phyloP scores from a whole-genome alignment of 2,888 invertebrate species.

The Keiferia lycopersicella region DNA sequence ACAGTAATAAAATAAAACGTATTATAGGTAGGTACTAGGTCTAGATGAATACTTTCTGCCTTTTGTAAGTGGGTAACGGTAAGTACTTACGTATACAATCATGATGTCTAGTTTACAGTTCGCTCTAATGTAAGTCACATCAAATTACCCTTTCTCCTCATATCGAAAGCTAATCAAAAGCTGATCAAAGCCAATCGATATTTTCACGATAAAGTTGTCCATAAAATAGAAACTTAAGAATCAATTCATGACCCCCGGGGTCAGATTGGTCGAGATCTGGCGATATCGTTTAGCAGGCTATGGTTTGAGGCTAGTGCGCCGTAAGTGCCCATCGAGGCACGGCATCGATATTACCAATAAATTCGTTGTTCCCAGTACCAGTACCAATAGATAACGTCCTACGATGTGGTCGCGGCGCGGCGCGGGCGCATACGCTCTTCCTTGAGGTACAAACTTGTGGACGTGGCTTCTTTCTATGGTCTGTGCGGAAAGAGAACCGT shows the following conservation, averaged over 20 bases:
- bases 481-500: no score
- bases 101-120: neutral
- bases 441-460: constrained; percentile 44
- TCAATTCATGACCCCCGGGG: constrained; percentile 74
- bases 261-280: constrained; percentile 55
- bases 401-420: constrained; percentile 49
- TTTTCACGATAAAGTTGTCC: constrained; percentile 31
- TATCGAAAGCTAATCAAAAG: constrained; percentile 21
- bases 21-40: no score
- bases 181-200: constrained; percentile 12
- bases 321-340: constrained; percentile 65
- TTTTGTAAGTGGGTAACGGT: neutral
- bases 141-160: constrained; percentile 23
- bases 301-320: constrained; percentile 51
- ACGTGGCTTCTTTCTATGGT: constrained; percentile 36
- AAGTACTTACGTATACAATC: neutral
- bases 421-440: constrained; percentile 48
- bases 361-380: constrained; percentile 67
- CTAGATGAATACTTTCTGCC: neutral
- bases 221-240: constrained; percentile 70
- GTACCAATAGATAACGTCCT: constrained; percentile 70
- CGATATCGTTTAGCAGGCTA: constrained; percentile 53
- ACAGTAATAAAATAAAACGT: no score
- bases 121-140: constrained; percentile 3
- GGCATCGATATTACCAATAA: constrained; percentile 73